Percentiles rank a stretch among this genome's conserved stretches.
Conservation (phyloP, 2,888 invertebrate species). For the Andrena camellia region DNA sequence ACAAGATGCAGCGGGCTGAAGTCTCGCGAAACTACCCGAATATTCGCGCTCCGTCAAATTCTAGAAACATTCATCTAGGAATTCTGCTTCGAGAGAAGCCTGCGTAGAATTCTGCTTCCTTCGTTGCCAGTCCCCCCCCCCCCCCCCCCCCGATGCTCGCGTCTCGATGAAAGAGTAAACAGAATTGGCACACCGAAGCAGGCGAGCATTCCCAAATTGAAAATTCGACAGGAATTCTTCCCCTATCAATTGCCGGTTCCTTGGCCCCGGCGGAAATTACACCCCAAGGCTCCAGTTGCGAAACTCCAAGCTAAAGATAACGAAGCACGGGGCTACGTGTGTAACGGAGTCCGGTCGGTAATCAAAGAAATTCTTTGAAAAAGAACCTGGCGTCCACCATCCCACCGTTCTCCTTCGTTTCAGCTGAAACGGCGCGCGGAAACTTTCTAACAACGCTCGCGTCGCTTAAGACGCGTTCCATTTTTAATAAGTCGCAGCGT, state of each 20-base stretch:
- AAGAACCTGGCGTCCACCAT: background rate
- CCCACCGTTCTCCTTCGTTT: background rate
- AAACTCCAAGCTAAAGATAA: conserved; percentile 26
- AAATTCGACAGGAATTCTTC: conserved; percentile 51
- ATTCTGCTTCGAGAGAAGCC: background rate
- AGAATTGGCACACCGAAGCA: conserved; percentile 53
- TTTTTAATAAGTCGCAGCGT: background rate
- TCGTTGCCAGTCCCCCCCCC: background rate
- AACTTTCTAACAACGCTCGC: background rate
- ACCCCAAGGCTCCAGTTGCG: conserved; percentile 42
- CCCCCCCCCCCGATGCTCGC: background rate
- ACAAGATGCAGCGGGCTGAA: background rate
- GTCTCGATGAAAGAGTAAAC: conserved; percentile 43
- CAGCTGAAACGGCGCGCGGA: background rate
- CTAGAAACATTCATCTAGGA: background rate
- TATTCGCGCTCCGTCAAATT: background rate
- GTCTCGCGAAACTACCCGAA: background rate
- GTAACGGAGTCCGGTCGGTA: conserved; percentile 24
- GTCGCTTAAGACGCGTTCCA: background rate
- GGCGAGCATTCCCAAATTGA: conserved; percentile 54
- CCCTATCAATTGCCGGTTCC: conserved; percentile 38
- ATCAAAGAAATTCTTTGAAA: conserved; percentile 36
- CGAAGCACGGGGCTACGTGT: conserved; percentile 20
- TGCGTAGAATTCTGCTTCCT: background rate
- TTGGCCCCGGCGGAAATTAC: conserved; percentile 40